Conservation (phyloP, 2,888 invertebrate genomes). For the Spatulosminthurus flaviceps region DNA sequence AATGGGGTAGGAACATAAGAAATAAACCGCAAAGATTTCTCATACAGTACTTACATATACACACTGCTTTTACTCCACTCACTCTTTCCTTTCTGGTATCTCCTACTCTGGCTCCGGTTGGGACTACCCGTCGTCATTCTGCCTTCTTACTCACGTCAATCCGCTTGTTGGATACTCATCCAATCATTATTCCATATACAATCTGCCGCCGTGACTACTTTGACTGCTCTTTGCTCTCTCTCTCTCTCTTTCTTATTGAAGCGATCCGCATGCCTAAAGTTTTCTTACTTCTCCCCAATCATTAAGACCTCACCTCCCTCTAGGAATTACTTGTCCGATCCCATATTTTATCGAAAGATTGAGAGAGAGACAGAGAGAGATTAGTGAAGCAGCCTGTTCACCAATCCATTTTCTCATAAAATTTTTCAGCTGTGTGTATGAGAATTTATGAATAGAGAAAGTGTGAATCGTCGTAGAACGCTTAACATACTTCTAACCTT, state of each 20-base stretch:
- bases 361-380: no score
- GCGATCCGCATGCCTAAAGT: slow-evolving; percentile 3
- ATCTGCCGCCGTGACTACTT: slow-evolving; percentile 52
- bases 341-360: background rate
- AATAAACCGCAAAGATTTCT: background rate
- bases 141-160: background rate
- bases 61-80: no score
- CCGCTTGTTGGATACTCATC: background rate
- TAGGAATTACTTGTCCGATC: background rate
- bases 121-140: slow-evolving; percentile 12
- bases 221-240: slow-evolving; percentile 48
- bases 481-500: background rate
- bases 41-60: background rate
- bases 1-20: background rate
- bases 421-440: slow-evolving; percentile 22
- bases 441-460: background rate
- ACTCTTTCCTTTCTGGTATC: slow-evolving; percentile 5
- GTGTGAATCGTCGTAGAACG: background rate
- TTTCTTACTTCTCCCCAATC: slow-evolving; percentile 50
- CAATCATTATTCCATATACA: slow-evolving; percentile 19
- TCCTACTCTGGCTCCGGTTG: background rate
- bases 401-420: slow-evolving; percentile 38
- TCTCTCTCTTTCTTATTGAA: slow-evolving; percentile 42
- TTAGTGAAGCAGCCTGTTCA: slow-evolving; percentile 1
- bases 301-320: slow-evolving; percentile 33